Evolutionary conservation across 2,888 invertebrate species (phyloP).

Genomic region (Tachina lurida): DNA sequence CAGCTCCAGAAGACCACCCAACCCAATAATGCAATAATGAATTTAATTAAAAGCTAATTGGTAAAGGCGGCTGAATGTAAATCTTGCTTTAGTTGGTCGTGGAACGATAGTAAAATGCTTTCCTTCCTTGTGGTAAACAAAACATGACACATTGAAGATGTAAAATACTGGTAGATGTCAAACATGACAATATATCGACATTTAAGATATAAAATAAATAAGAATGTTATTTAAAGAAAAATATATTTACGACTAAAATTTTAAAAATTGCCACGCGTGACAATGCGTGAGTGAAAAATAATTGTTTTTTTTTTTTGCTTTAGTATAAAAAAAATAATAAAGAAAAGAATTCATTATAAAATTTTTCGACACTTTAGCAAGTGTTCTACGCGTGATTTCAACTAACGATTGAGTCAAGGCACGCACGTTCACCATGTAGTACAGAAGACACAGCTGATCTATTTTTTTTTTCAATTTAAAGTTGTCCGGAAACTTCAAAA

Average conservation of each 20-base stretch:
- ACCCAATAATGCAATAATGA: slow-evolving; percentile 68
- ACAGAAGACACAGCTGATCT: no score
- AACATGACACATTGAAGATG: slow-evolving; percentile 50
- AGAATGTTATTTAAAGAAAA: background rate
- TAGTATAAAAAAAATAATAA: no score
- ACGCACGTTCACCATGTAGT: no score
- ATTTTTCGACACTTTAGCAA: no score
- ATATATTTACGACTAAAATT: slow-evolving; percentile 3
- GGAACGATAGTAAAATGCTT: background rate
- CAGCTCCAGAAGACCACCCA: slow-evolving; percentile 66
- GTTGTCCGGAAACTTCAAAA: no score
- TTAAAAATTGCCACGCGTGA: no score
- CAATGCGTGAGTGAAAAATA: no score
- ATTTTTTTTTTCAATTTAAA: no score
- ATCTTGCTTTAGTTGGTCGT: background rate
- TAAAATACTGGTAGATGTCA: slow-evolving; percentile 56
- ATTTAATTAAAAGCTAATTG: slow-evolving; percentile 70
- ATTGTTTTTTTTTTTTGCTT: no score
- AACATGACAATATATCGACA: slow-evolving; percentile 45
- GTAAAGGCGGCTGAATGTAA: slow-evolving; percentile 7
- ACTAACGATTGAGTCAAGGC: no score
- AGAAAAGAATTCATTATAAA: no score
- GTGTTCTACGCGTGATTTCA: no score
- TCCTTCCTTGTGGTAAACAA: background rate
- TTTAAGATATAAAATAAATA: background rate